Base-by-base conservation (phyloP, 2,797 vertebrate genomes). In the Spinibarbus caldwelli region DNA sequence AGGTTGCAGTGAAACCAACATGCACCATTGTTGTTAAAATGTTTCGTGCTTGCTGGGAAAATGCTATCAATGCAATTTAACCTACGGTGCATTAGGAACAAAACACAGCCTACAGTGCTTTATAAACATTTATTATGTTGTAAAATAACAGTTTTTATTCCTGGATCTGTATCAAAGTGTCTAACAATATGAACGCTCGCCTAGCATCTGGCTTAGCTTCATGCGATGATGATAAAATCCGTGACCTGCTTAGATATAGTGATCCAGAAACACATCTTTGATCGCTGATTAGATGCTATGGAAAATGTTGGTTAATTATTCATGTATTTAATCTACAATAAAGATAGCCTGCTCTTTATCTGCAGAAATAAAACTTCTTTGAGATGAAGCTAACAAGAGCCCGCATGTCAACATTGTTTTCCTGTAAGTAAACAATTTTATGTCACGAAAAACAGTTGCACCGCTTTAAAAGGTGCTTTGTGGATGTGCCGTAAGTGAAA, bases 301-400 rank as follows among this genome's bases (percentile, higher is more conserved):
- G 73, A 78, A 84, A 68, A 23, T 31, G 21, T 34, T 31, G 3
- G n/a, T 78, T 15, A 76, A 83, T 76, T 83, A 84, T 78, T 78
- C 38, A 84, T 54, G 6, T 26, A 36, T 52, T 29, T 31, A 57
- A 57, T 68, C 36, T 38, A 21, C 43, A 66, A 49, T 52, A 49
- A 26, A 19, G 23, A 26, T 5, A 29, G 82, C 82, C 8, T 29
- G 43, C 9, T 83, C 59, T 75, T 36, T 34, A 66, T 62, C 70
- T 76, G n/a, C 6, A 52, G 14, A 41, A 67, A 8, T 67, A 83
- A 83, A 83, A 43, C 8, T 17, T 64, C 14, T 77, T 41, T 66
- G 45, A 67, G 19, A 54, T 12, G 2, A 83, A 49, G 59, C 59
- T n/a, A 79, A 64, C 57, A 64, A 45, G 38, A 78, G 77, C 43